Evolutionary conservation across 2,888 invertebrate species (phyloP).

Genomic region (Drosophila anomalata): DNA sequence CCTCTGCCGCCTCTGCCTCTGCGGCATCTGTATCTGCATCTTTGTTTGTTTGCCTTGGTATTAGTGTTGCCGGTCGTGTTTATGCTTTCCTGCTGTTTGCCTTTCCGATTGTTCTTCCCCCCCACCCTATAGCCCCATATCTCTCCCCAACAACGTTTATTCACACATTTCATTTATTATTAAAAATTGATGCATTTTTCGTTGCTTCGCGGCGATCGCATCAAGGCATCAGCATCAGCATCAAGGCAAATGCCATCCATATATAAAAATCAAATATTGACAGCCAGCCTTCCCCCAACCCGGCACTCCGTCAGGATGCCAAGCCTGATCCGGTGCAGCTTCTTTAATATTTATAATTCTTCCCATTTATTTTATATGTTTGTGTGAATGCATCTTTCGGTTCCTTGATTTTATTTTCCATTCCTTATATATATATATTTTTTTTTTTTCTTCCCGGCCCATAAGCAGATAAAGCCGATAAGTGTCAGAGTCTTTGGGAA

Average conservation of each 20-base stretch:
- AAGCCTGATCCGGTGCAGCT: slow-evolving; percentile 11
- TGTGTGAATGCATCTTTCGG: slow-evolving; percentile 17
- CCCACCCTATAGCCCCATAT: background rate
- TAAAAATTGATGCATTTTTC: slow-evolving; percentile 60
- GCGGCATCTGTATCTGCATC: slow-evolving; percentile 45
- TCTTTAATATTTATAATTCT: slow-evolving; percentile 70
- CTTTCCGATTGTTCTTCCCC: slow-evolving; percentile 65
- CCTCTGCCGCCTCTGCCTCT: slow-evolving; percentile 7
- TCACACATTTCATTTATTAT: slow-evolving; percentile 76
- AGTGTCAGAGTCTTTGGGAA: slow-evolving; percentile 68
- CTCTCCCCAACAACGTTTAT: slow-evolving; percentile 51
- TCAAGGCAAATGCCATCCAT: slow-evolving; percentile 44
- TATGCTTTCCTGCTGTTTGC: slow-evolving; percentile 78
- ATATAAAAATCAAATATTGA: slow-evolving; percentile 75
- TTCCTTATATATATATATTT: slow-evolving; percentile 10
- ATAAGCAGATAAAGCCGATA: slow-evolving; percentile 74
- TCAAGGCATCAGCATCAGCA: slow-evolving; percentile 6
- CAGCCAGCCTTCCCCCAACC: slow-evolving; percentile 61
- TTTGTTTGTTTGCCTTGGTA: slow-evolving; percentile 66
- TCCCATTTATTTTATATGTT: slow-evolving; percentile 55
- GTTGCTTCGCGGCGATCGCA: slow-evolving; percentile 19
- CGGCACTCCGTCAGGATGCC: slow-evolving; percentile 27
- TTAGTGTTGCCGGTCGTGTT: slow-evolving; percentile 68
- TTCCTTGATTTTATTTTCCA: slow-evolving; percentile 21
- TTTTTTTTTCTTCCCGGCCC: slow-evolving; percentile 14